Evolutionary conservation across 2,888 invertebrate species (phyloP), one percentile per base, ranked within the genome.

Genomic region (Pterobdella sp.): DNA sequence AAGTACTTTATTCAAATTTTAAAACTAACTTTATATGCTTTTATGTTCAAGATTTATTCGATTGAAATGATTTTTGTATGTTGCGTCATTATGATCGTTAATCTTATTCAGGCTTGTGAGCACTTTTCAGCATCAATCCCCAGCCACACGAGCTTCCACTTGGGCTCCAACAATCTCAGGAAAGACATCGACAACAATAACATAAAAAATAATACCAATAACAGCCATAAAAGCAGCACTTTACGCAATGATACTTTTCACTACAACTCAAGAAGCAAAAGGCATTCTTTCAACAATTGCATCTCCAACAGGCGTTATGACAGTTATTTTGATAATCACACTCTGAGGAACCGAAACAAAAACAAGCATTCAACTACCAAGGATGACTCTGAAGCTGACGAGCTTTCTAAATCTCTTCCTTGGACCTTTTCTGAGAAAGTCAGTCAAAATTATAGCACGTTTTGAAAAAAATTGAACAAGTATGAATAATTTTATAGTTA

Each of bases 1-100:
- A 82, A 80, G 82, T 82, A 37, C 29, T 37, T 42, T 37, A 69
- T 63, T 63, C 26, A 31, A 18, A 3, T 14, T 18, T 37, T n/a
- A 63, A 22, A 14, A 1, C 35, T 69, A n/a, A 18, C 34, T 1
- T 36, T 32, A 37, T 4, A n/a, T n/a, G n/a, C n/a, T n/a, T n/a
- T n/a, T n/a, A n/a, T n/a, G n/a, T n/a, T n/a, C n/a, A n/a, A n/a
- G n/a, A n/a, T n/a, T n/a, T n/a, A n/a, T n/a, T n/a, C n/a, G 49
- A 14, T 42, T 42, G 7, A 42, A 7, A 22, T 22, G 10, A 42
- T 22, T 42, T 14, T 7, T 14, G 22, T 42, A 42, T 14, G 7
- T 7, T 22, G 49, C 49, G 49, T 42, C 49, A 42, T 42, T 42
- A 42, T 42, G 7, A 42, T 42, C 22, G 22, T 14, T 42, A 42